These are phyloP conservation scores for Hippasteria phrygiana DNA, from an alignment of 53 echinoderm and acorn worm genomes.

Conservation along the genomic window DNA sequence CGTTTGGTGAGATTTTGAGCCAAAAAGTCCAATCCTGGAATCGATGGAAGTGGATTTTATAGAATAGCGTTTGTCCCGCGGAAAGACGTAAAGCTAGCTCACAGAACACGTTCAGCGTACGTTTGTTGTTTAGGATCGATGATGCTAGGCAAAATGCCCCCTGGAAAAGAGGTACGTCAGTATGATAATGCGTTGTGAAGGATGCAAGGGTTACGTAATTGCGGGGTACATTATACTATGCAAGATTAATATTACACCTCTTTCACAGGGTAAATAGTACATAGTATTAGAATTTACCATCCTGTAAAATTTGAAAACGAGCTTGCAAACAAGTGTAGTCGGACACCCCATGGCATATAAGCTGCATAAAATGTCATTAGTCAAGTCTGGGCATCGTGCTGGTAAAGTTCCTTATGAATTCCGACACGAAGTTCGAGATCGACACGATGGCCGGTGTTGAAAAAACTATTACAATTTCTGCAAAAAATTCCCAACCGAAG, in stretches of 20 bases:
- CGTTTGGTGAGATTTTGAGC: neutral
- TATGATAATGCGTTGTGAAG: neutral
- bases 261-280: neutral
- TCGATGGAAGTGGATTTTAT: constrained; percentile 52
- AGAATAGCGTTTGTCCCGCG: neutral
- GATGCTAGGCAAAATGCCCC: constrained; percentile 4
- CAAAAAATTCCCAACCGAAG: constrained; percentile 82
- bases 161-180: too few relatives aligned
- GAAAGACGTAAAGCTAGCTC: neutral
- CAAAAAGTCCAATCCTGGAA: neutral
- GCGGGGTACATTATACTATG: constrained; percentile 13
- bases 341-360: neutral
- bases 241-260: neutral
- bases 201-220: neutral
- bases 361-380: too few relatives aligned
- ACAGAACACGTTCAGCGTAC: constrained; percentile 51
- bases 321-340: neutral
- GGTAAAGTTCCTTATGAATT: neutral
- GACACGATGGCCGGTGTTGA: constrained; percentile 57
- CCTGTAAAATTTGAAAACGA: neutral
- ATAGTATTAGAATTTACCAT: neutral
- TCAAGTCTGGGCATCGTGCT: neutral
- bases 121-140: constrained; percentile 39
- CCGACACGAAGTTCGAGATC: too few relatives aligned
- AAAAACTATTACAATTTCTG: constrained; percentile 78